Evolutionary conservation across 2,113 vertebrate genomes (phyloP).

Genomic region (Ochotona curzoniae): DNA sequence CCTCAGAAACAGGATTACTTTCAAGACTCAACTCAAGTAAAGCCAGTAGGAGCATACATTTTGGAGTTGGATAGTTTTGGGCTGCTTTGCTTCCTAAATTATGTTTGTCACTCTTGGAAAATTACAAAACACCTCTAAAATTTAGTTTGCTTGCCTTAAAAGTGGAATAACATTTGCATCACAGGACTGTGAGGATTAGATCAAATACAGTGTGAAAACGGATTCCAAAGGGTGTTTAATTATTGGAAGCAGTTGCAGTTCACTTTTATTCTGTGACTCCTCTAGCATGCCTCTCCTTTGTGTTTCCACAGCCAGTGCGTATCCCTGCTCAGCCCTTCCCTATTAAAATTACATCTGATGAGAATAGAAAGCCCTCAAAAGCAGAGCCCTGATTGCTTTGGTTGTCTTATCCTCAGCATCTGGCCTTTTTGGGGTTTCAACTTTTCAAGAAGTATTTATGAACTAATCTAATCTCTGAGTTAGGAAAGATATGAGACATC

Average conservation of each 20-base stretch:
- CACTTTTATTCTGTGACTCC: background rate
- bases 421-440: background rate
- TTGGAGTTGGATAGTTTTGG: background rate
- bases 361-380: background rate
- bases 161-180: background rate
- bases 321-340: background rate
- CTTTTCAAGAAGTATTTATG: constrained; percentile 37
- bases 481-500: constrained; percentile 8
- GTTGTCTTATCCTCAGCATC: background rate
- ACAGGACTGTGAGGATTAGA: background rate
- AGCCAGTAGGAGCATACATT: background rate
- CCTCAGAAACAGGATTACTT: constrained; percentile 11
- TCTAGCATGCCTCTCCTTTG: background rate
- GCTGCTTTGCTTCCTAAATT: background rate
- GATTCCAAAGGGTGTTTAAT: background rate
- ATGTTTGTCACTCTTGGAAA: background rate
- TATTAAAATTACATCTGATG: background rate
- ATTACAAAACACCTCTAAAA: background rate
- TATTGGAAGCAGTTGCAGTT: background rate
- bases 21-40: background rate
- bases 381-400: background rate
- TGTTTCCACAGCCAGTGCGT: background rate
- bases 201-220: background rate
- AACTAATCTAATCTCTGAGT: background rate
- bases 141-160: constrained; percentile 37